Evolutionary conservation across 2,888 invertebrate genomes (phyloP), one percentile per base, ranked within the genome.

Genomic region (Lithodes maja): DNA sequence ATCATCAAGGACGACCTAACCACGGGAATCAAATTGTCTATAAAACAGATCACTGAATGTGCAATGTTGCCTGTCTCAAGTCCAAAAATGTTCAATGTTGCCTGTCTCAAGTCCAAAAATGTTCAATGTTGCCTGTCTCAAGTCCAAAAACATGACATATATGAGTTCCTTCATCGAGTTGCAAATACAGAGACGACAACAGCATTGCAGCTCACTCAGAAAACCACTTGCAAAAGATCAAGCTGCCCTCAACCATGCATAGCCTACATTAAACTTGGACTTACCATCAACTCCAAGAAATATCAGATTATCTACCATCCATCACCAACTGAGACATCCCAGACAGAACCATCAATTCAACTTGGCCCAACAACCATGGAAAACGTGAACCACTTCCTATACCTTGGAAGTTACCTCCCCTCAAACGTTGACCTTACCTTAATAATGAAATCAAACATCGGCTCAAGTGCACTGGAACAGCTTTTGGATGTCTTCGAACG

Each of bases 201-300:
- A 5, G 53, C 49, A 50, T 49, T 52, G 79, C 33, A 52, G 79
- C 79, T 79, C 53, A 33, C 49, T 79, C 53, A n/a, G 53, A 79
- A n/a, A 79, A 49, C 50, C 79, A 79, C 49, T 50, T 52, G 79
- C 50, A 52, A 79, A 7, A 79, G 5, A 79, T 15, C n/a, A 9
- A 5, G 49, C 49, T 79, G 79, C 79, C 79, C 49, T 79, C 79
- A 79, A 79, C 79, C 15, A 7, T 49, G 53, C 53, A 52, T 79
- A 33, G 33, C 33, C 33, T 33, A 52, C 79, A 79, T 50, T 7
- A 9, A 9, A 79, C 79, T 79, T 79, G 50, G 79, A 81, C 17
- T 81, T 49, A 81, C 54, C 81, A 81, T 81, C 54, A 81, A 55
- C 81, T 53, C 61, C 61, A 81, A 55, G 61, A 81, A 81, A 17